Conservation (phyloP, 2,113 vertebrate species). For the Larimichthys polyactis region DNA sequence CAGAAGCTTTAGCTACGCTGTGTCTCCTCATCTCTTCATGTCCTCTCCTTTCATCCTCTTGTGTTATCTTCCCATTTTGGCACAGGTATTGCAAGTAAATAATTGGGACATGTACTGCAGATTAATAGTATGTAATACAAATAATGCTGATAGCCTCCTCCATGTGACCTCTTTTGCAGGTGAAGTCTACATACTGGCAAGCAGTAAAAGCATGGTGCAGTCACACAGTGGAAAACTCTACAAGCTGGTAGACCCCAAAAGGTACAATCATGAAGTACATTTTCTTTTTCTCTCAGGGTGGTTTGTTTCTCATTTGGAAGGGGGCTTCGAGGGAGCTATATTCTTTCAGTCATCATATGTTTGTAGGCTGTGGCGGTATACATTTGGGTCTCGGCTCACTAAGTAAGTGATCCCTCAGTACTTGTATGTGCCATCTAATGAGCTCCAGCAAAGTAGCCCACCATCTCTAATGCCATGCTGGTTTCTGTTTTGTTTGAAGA, state of each 20-base stretch:
- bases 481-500: conserved; percentile 18
- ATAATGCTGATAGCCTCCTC: conserved; percentile 10
- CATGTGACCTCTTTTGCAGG: conserved; percentile 83
- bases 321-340: not conserved
- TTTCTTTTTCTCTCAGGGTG: not conserved
- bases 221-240: conserved; percentile 96
- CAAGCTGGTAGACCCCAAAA: conserved; percentile 97
- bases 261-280: conserved; percentile 79
- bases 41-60: conserved; percentile 25
- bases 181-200: conserved; percentile 96
- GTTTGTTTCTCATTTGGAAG: conserved; percentile 9
- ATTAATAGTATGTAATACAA: conserved; percentile 9
- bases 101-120: not conserved
- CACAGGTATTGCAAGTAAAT: not conserved
- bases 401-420: conserved; percentile 11
- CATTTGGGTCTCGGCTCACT: conserved; percentile 18
- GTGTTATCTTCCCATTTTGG: conserved; percentile 29
- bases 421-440: not conserved
- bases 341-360: conserved; percentile 11
- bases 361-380: conserved; percentile 21
- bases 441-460: not conserved
- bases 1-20: conserved; percentile 55
- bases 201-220: conserved; percentile 95
- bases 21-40: conserved; percentile 22
- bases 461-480: conserved; percentile 13